Evolutionary conservation across 1,140 invertebrate species (phyloP), one percentile per base, ranked within the genome.

Genomic region (Drosophila athabasca): DNA sequence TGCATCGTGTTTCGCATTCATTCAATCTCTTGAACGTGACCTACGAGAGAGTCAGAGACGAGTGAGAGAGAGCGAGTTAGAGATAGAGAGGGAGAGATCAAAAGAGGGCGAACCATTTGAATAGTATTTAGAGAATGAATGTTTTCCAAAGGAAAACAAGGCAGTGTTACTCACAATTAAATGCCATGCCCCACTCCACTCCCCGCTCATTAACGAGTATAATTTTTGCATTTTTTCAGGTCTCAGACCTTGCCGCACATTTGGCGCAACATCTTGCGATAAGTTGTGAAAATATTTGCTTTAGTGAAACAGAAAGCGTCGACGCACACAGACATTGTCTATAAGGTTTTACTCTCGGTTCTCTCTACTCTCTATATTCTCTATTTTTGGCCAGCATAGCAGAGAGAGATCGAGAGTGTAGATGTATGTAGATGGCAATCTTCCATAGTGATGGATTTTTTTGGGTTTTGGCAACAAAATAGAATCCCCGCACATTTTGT

Each of bases 231-330:
- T 71, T 39, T 39, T 31, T 13, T 74, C 62, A 59, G 64, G 26
- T 39, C 55, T 19, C 51, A 73, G 78, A 66, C 81, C 77, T 85
- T 76, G 61, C 35, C 35, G 35, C 70, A 58, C 73, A 62, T 84
- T 83, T 81, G 78, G 65, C 79, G 79, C 79, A 82, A 75, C 55
- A 83, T 82, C 73, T 69, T 44, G 65, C 49, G 79, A 84, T 84
- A 84, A 84, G 77, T 81, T 85, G 81, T 62, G 65, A 81, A 84
- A 84, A 84, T 84, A 84, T 84, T 84, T 84, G 64, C 65, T 71
- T 84, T 77, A 77, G 66, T 81, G 81, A 85, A 84, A 84, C 82
- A 80, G 73, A 85, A 84, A 85, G 81, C 72, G 66, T 50, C 76
- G 69, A 48, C 24, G 35, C 35, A 51, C 43, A 46, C 41, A 57